Evolutionary conservation across 2,888 invertebrate species (phyloP).

Genomic region (Diaphora mendica): DNA sequence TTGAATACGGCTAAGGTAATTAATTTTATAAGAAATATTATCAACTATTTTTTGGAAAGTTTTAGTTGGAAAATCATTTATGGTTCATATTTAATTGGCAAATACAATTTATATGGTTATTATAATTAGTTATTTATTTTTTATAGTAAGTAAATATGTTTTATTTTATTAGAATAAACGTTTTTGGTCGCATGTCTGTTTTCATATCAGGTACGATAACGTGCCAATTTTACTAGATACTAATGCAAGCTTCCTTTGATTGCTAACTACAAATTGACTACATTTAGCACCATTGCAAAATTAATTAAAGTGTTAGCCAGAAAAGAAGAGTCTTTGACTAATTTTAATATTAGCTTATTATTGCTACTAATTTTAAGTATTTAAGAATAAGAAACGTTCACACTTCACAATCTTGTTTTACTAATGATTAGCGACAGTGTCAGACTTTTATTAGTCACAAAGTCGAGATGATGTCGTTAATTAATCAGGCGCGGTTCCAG

Average conservation of each 20-base stretch:
- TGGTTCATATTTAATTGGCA: slow-evolving; percentile 30
- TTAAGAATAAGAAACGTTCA: neutral
- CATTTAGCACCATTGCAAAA: slow-evolving; percentile 70
- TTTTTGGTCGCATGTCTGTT: neutral
- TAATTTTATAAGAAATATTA: slow-evolving; percentile 19
- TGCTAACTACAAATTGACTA: slow-evolving; percentile 58
- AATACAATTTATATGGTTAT: slow-evolving; percentile 9
- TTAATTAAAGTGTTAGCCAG: slow-evolving; percentile 32
- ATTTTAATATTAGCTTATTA: neutral
- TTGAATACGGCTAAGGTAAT: slow-evolving; percentile 28
- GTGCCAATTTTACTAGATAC: slow-evolving; percentile 16
- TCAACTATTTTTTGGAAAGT: slow-evolving; percentile 23
- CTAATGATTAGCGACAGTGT: neutral
- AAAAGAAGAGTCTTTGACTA: neutral
- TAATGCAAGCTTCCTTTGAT: slow-evolving; percentile 47
- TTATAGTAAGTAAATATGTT: too few species aligned
- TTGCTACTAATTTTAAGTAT: neutral
- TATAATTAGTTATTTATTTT: too few species aligned
- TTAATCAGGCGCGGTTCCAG: too few species aligned
- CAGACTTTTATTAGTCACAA: neutral
- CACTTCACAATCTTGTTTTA: neutral
- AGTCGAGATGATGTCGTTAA: neutral
- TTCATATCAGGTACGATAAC: neutral
- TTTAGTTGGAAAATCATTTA: neutral
- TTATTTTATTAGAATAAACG: too few species aligned